These are phyloP conservation scores for Neodiprion lecontei DNA, from an alignment of 1,140 invertebrate genomes.

Conservation along the genomic window DNA sequence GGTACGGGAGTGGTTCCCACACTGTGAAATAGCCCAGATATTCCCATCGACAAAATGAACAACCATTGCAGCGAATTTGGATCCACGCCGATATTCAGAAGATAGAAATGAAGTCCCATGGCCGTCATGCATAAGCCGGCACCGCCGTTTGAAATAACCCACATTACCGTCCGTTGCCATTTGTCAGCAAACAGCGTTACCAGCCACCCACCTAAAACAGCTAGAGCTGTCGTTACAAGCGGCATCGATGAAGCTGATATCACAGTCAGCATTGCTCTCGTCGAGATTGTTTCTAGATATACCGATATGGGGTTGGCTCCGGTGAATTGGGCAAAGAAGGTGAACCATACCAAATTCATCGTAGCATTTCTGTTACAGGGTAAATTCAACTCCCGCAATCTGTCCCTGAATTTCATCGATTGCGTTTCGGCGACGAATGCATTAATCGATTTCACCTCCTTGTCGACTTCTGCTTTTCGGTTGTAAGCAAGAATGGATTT, in stretches of 20 bases:
- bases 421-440: constrained; percentile 35
- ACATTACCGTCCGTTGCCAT: constrained; percentile 37
- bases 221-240: constrained; percentile 38
- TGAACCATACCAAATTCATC: not conserved
- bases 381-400: constrained; percentile 28
- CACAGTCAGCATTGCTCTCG: constrained; percentile 34
- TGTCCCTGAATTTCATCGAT: constrained; percentile 8
- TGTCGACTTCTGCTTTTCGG: constrained; percentile 30
- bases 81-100: not conserved
- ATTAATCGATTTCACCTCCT: constrained; percentile 40
- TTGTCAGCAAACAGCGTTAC: constrained; percentile 38
- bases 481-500: constrained; percentile 43
- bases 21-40: constrained; percentile 70
- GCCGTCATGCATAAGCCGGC: not conserved
- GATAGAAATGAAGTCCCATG: not conserved
- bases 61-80: constrained; percentile 58
- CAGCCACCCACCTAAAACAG: constrained; percentile 28
- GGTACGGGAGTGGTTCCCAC: constrained; percentile 76
- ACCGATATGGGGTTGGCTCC: constrained; percentile 43
- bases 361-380: constrained; percentile 12
- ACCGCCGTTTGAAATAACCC: constrained; percentile 29
- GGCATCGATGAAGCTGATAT: constrained; percentile 41
- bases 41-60: constrained; percentile 66
- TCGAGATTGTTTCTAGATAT: constrained; percentile 47
- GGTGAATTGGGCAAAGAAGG: constrained; percentile 34